Conservation (phyloP, 2,888 invertebrate genomes). For the Odontomyia ornata region DNA sequence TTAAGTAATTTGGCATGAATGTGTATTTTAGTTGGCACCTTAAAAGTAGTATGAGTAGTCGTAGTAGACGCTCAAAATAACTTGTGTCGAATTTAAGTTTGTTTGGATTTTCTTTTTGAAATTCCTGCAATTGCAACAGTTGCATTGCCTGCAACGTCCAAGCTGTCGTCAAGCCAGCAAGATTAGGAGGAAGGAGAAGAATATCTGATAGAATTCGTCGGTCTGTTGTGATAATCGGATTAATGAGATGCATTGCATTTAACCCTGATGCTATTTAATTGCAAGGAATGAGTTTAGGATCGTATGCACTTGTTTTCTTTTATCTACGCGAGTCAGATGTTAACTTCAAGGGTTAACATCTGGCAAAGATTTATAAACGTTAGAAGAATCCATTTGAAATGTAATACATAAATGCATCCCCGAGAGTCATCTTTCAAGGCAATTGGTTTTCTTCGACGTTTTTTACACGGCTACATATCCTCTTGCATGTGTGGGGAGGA, state of each 20-base stretch:
- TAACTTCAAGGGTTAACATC: background rate
- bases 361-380: background rate
- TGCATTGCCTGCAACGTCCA: background rate
- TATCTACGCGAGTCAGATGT: too few relatives aligned
- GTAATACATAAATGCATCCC: background rate
- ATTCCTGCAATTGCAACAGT: slow-evolving; percentile 15
- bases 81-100: slow-evolving; percentile 13
- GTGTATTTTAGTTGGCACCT: slow-evolving; percentile 14
- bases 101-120: background rate
- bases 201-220: background rate
- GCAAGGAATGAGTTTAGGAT: too few relatives aligned
- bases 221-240: background rate
- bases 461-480: background rate
- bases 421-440: slow-evolving; percentile 36
- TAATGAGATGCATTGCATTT: background rate
- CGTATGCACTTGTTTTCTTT: too few relatives aligned
- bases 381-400: background rate
- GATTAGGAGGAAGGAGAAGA: slow-evolving; percentile 17
- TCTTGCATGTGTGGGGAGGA: background rate
- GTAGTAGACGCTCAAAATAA: background rate
- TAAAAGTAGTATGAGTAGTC: slow-evolving; percentile 1
- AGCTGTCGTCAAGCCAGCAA: background rate
- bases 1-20: slow-evolving; percentile 27
- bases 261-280: background rate
- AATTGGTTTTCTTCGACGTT: background rate